Conservation (phyloP, 2,888 invertebrate species). For the Lithophane ornitopus region DNA sequence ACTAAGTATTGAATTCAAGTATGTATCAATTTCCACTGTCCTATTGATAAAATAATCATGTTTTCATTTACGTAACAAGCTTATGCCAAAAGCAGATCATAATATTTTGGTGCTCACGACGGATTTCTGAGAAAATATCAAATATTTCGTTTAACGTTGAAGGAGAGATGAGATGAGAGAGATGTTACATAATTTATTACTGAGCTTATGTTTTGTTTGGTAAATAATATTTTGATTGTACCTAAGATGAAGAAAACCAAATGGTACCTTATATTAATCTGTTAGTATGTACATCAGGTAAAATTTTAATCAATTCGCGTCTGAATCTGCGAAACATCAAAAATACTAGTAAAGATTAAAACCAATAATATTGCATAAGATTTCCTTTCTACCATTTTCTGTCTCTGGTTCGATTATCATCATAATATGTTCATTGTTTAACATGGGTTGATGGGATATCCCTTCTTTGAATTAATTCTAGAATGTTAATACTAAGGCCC, state of each 20-base stretch:
- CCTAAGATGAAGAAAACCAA: neutral
- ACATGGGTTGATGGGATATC: neutral
- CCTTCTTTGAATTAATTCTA: neutral
- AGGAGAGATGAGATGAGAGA: too few species aligned
- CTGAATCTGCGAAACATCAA: neutral
- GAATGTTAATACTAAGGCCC: neutral
- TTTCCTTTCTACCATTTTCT: neutral
- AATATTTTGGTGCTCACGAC: neutral
- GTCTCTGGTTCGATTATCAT: too few species aligned
- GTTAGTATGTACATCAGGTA: too few species aligned
- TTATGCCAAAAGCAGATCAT: conserved; percentile 4
- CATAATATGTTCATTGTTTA: neutral
- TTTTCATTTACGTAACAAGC: conserved; percentile 11
- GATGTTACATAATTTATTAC: conserved; percentile 1
- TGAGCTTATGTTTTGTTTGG: neutral
- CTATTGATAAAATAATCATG: neutral
- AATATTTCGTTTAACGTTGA: conserved; percentile 9
- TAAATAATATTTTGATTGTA: neutral
- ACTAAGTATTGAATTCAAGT: neutral
- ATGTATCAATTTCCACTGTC: neutral
- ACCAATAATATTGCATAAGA: too few species aligned
- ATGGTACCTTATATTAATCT: neutral
- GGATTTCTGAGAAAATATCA: conserved; percentile 8
- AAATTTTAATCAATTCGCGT: neutral
- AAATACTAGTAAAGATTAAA: neutral